phyloP scores from a whole-genome alignment of 2,888 invertebrate genomes.

The Gasteruption jaculator region DNA sequence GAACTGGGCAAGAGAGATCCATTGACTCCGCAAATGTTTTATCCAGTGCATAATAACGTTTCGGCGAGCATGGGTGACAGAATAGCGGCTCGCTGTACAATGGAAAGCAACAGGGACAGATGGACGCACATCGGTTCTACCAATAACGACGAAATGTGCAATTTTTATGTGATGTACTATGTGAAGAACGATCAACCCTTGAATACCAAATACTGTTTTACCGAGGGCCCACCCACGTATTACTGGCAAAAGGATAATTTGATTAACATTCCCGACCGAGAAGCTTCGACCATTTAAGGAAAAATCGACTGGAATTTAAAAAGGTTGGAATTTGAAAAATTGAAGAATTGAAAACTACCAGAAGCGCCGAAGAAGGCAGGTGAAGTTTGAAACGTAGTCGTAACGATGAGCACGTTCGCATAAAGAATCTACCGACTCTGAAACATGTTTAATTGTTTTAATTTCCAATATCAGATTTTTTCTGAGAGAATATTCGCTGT shows the following conservation, averaged over 20 bases:
- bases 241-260: conserved; percentile 72
- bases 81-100: conserved; percentile 87
- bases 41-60: conserved; percentile 65
- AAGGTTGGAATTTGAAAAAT: too few relatives aligned
- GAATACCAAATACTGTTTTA: conserved; percentile 77
- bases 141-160: conserved; percentile 91
- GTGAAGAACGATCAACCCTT: conserved; percentile 73
- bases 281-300: conserved; percentile 60
- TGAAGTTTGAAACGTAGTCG: too few relatives aligned
- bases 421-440: too few relatives aligned
- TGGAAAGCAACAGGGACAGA: conserved; percentile 69
- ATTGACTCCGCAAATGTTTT: conserved; percentile 91
- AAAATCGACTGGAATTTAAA: too few relatives aligned
- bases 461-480: too few relatives aligned
- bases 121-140: conserved; percentile 74
- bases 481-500: too few relatives aligned
- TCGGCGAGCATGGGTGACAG: conserved; percentile 68
- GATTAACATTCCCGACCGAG: conserved; percentile 70
- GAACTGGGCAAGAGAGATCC: conserved; percentile 84
- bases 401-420: too few relatives aligned
- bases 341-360: too few relatives aligned
- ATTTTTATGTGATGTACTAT: conserved; percentile 93
- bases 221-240: conserved; percentile 77
- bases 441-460: too few relatives aligned
- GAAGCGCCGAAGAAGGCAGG: too few relatives aligned